Evolutionary conservation across 2,888 invertebrate species (phyloP).

Genomic region (Acanthosepion lycidas): DNA sequence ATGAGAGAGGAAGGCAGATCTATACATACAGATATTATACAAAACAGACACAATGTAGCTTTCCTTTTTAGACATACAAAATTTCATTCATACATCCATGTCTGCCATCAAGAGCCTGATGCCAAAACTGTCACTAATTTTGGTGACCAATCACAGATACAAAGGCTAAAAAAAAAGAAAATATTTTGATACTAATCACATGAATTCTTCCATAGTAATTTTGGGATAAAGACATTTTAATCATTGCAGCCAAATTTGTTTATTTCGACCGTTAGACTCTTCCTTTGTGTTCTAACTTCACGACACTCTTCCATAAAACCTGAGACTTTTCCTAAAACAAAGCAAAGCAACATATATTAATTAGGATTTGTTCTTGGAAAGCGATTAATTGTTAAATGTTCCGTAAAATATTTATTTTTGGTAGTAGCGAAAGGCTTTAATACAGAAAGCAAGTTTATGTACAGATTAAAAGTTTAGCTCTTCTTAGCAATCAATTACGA

Average conservation of each 20-base stretch:
- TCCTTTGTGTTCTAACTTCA: neutral
- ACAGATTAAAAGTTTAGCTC: neutral
- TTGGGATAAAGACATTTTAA: neutral
- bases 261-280: neutral
- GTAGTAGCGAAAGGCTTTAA: neutral
- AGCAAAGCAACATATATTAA: neutral
- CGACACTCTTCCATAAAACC: too few species aligned
- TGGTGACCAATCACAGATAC: conserved; percentile 24
- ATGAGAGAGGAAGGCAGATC: neutral
- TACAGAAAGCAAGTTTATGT: neutral
- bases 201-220: neutral
- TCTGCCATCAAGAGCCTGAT: neutral
- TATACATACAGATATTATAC: neutral
- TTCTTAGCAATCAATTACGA: neutral
- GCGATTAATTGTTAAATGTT: neutral
- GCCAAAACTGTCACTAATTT: conserved; percentile 6
- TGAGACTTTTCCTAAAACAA: neutral
- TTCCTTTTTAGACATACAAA: neutral
- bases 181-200: neutral
- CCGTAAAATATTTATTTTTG: neutral
- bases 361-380: neutral
- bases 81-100: neutral
- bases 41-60: too few species aligned
- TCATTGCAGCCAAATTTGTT: neutral
- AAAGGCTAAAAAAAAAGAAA: neutral